Conservation (phyloP, 2,113 vertebrate genomes). For the Laticauda laticaudata region DNA sequence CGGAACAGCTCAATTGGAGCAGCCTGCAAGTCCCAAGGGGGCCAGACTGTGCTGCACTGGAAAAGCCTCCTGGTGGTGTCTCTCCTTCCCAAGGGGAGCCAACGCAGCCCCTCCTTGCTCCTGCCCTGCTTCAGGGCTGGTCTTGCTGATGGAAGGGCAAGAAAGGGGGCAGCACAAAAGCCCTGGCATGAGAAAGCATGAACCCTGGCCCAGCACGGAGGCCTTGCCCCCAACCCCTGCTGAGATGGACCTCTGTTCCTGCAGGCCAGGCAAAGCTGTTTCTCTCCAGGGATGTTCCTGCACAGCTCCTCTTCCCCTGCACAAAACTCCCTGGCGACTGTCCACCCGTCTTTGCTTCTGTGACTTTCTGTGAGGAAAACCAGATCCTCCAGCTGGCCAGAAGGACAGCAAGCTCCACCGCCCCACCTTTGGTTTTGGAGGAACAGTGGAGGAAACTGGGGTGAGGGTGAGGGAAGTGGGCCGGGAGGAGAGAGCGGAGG, state of each 20-base stretch:
- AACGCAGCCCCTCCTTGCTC: background rate
- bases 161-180: background rate
- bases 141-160: background rate
- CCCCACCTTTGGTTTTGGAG: background rate
- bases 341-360: background rate
- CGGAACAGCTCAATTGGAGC: background rate
- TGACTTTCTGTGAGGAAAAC: background rate
- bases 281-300: background rate
- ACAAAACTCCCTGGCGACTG: background rate
- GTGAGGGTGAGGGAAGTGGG: fast-evolving
- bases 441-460: background rate
- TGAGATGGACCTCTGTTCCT: background rate
- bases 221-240: background rate
- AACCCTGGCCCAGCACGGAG: background rate
- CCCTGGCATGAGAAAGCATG: background rate
- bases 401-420: background rate
- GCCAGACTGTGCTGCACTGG: background rate
- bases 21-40: background rate
- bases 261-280: background rate
- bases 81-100: background rate
- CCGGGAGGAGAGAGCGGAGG: too few relatives aligned
- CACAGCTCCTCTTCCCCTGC: background rate
- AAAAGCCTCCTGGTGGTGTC: background rate
- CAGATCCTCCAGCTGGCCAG: background rate
- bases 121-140: background rate